Evolutionary conservation across 2,797 vertebrate genomes (phyloP), one percentile per base, ranked within the genome.

Genomic region (Sebastes glaucus): DNA sequence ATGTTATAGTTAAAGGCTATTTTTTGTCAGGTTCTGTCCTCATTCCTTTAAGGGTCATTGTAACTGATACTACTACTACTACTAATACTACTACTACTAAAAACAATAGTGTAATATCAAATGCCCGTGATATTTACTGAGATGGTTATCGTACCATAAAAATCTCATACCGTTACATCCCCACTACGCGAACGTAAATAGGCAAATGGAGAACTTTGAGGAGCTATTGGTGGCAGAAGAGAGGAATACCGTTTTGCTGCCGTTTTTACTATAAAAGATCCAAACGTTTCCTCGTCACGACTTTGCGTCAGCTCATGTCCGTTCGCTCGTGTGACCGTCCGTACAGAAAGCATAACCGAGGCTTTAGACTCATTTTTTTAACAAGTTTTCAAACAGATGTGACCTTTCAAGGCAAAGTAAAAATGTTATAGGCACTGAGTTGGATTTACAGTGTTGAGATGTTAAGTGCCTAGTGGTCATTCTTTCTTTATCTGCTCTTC

Each of bases 391-490:
- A 86, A 82, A 76, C 59, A 83, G 57, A 68, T 61, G 53, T 87
- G 80, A 88, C 82, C 84, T 90, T 93, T 92, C 46, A 8, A 28
- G 68, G 71, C 18, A 13, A 61, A 57, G 77, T 80, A 74, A 74
- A 42, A 73, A 73, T 84, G 61, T 77, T 71, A 87, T 18, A 20
- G 62, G 56, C 53, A n/a, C 33, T 1, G 63, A 74, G 69, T 66
- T 49, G 28, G 65, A 86, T 81, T 79, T 80, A 66, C 57, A 81
- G 67, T 83, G 75, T 60, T 73, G 64, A 81, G 83, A 61, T 67
- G 74, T 81, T 89, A 83, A 87, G 89, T 81, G 67, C 77, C 71
- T 14, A 60, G n/a, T 73, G 71, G 77, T 87, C 81, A 81, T 83
- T 86, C 69, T 71, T 67, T 70, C 66, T 85, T 68, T 73, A 88